Evolutionary conservation across 2,113 vertebrate species (phyloP).

Genomic region (Pungitius pungitius): DNA sequence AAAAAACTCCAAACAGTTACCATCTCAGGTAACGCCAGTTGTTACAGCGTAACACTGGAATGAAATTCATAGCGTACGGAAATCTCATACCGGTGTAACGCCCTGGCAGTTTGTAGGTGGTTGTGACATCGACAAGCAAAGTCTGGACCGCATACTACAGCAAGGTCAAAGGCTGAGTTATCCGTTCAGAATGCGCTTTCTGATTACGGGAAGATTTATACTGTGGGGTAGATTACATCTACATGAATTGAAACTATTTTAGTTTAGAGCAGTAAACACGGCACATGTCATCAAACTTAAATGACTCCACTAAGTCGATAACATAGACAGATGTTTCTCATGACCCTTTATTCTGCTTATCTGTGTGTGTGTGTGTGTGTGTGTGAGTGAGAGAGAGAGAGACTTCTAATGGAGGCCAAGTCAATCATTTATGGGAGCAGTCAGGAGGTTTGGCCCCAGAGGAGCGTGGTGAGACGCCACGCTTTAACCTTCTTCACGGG

Average conservation of each 20-base stretch:
- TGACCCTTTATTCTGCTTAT: conserved; percentile 69
- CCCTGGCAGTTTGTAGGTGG: too few relatives aligned
- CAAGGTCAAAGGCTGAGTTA: conserved; percentile 28
- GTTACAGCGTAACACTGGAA: too few relatives aligned
- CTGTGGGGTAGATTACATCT: background rate
- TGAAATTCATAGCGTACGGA: too few relatives aligned
- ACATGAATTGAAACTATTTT: background rate
- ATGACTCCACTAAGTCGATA: conserved; percentile 58
- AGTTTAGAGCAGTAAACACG: conserved; percentile 15
- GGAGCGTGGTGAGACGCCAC: conserved; percentile 60
- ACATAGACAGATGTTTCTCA: conserved; percentile 63
- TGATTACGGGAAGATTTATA: background rate
- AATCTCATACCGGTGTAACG: too few relatives aligned
- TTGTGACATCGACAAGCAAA: conserved; percentile 8
- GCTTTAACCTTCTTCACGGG: conserved; percentile 71
- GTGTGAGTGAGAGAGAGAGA: conserved; percentile 20
- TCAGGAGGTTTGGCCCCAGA: conserved; percentile 56
- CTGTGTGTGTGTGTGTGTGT: conserved; percentile 31
- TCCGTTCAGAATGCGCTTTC: background rate
- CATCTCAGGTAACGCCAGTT: too few relatives aligned
- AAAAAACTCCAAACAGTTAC: too few relatives aligned
- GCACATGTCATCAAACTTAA: conserved; percentile 50
- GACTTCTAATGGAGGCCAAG: conserved; percentile 66
- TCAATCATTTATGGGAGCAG: conserved; percentile 79
- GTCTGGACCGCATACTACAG: conserved; percentile 16